A percentile compares a stretch with the other conserved stretches of the same genome.
These are phyloP conservation scores for Prolemur simus DNA, from an alignment of 2,113 vertebrate species.

Conservation along the genomic window DNA sequence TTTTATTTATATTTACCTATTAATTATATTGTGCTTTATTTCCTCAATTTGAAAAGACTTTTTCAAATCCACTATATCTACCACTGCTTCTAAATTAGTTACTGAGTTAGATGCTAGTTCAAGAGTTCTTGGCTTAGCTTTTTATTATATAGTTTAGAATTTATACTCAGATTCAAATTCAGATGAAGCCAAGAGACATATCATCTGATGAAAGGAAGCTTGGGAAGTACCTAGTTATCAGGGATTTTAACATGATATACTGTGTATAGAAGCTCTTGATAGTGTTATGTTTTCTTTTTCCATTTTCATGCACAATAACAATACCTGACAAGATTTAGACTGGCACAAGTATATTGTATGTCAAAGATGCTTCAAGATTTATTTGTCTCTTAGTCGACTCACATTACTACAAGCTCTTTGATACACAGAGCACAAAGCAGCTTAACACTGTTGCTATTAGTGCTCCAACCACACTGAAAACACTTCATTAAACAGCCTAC, in stretches of 20 bases:
- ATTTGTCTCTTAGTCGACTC: conserved; percentile 82
- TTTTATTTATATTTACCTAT: conserved; percentile 45
- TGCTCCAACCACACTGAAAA: conserved; percentile 88
- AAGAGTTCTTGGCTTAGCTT: conserved; percentile 22
- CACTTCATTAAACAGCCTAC: conserved; percentile 92
- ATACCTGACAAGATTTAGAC: conserved; percentile 74
- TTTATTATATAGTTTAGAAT: conserved; percentile 7
- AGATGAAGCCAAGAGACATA: not conserved
- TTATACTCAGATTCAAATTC: conserved; percentile 58
- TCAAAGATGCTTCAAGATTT: conserved; percentile 80
- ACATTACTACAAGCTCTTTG: conserved; percentile 84
- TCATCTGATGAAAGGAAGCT: not conserved
- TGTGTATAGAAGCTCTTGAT: conserved; percentile 46
- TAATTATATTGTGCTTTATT: not conserved
- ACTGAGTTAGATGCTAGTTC: not conserved
- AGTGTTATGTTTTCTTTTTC: conserved; percentile 49
- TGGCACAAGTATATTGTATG: conserved; percentile 80
- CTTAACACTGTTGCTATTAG: conserved; percentile 88
- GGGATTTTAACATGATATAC: conserved; percentile 63
- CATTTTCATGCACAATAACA: conserved; percentile 77
- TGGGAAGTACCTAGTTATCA: conserved; percentile 45
- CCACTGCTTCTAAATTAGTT: not conserved
- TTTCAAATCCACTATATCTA: not conserved
- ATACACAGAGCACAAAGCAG: conserved; percentile 87
- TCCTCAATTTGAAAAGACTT: not conserved